Percentiles rank a stretch among this genome's conserved stretches.
Conservation (phyloP, 2,888 invertebrate species). For the Polydrusus cervinus region DNA sequence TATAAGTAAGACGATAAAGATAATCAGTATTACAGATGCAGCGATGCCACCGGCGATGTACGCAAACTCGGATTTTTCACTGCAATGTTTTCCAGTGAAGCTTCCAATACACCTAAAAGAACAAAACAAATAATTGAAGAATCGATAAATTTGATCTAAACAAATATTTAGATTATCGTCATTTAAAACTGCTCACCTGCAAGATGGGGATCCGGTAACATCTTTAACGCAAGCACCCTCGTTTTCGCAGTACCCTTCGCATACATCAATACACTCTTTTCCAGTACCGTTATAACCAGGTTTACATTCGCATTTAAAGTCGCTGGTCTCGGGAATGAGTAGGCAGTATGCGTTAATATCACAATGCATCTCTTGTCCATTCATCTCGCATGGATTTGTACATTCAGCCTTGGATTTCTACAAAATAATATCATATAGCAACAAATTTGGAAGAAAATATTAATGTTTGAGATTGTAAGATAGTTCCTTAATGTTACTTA, state of each 20-base stretch:
- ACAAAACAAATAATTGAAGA: background rate
- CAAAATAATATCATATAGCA: too few relatives aligned
- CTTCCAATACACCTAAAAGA: slow-evolving; percentile 85
- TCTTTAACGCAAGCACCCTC: slow-evolving; percentile 92
- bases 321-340: slow-evolving; percentile 85
- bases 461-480: background rate
- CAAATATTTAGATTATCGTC: too few relatives aligned
- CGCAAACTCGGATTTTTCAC: slow-evolving; percentile 95
- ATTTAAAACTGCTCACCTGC: slow-evolving; percentile 68
- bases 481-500: slow-evolving; percentile 73
- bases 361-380: slow-evolving; percentile 87
- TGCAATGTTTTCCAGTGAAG: slow-evolving; percentile 91
- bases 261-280: slow-evolving; percentile 86
- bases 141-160: background rate
- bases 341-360: slow-evolving; percentile 91
- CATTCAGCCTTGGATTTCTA: slow-evolving; percentile 88
- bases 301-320: slow-evolving; percentile 94
- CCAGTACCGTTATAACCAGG: slow-evolving; percentile 94
- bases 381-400: slow-evolving; percentile 92
- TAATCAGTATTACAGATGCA: slow-evolving; percentile 93
- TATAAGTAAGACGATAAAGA: slow-evolving; percentile 92
- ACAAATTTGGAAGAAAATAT: slow-evolving; percentile 1
- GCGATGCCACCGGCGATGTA: slow-evolving; percentile 96
- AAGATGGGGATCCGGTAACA: slow-evolving; percentile 87
- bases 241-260: slow-evolving; percentile 90